Percentiles rank a stretch among this genome's conserved stretches.
These are phyloP conservation scores for Willowsia nigromaculata DNA, from an alignment of 2,888 invertebrate species.

Conservation along the genomic window DNA sequence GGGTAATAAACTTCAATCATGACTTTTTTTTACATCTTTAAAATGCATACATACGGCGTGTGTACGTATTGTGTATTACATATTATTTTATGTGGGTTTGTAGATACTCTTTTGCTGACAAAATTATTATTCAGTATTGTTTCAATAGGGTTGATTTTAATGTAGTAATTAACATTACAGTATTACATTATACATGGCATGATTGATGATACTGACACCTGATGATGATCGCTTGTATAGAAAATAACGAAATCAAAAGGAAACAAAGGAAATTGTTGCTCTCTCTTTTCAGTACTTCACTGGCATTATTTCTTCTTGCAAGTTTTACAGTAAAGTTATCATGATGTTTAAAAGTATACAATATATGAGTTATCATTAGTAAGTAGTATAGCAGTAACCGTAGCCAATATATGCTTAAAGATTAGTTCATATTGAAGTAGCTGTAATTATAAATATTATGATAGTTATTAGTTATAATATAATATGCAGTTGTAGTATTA, in stretches of 20 bases:
- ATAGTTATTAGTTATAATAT: not conserved
- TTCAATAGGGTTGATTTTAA: not conserved
- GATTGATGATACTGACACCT: conserved; percentile 60
- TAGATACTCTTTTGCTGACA: not conserved
- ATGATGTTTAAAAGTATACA: conserved; percentile 1
- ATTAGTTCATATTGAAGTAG: conserved; percentile 27
- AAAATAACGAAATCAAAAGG: not conserved
- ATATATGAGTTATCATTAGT: not conserved
- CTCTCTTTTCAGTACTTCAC: conserved; percentile 54
- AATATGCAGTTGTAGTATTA: conserved; percentile 1
- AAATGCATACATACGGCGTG: conserved; percentile 19
- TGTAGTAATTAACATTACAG: not conserved
- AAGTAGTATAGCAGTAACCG: conserved; percentile 10
- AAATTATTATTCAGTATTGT: conserved; percentile 16
- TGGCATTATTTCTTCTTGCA: conserved; percentile 34
- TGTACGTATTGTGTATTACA: conserved; percentile 18
- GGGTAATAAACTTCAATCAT: conserved; percentile 7
- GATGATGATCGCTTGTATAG: conserved; percentile 34
- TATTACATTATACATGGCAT: conserved; percentile 43
- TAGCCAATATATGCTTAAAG: conserved; percentile 21
- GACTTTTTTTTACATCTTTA: not conserved
- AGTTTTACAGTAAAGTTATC: not conserved
- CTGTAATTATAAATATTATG: not conserved
- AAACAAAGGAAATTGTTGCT: conserved; percentile 11
- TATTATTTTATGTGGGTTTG: not conserved